A percentile compares a stretch with the other conserved stretches of the same genome.
These are phyloP conservation scores for Zelostemma sp. DNA, from an alignment of 1,140 invertebrate species.

Conservation along the genomic window DNA sequence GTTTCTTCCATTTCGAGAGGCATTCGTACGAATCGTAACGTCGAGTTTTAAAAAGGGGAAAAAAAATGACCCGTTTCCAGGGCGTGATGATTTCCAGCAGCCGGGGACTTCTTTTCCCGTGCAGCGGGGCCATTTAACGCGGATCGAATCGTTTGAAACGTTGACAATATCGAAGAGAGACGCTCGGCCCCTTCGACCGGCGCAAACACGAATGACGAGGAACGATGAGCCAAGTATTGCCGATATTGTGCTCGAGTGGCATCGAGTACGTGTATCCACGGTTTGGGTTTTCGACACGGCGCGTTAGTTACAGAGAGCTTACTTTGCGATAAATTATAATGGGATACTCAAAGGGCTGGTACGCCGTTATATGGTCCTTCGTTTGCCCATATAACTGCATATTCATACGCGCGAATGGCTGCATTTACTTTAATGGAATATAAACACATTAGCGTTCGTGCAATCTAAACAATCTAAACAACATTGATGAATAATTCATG, in stretches of 20 bases:
- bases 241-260: conserved; percentile 46
- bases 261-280: conserved; percentile 26
- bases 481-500: background rate
- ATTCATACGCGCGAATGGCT: background rate
- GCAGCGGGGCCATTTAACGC: too few species aligned
- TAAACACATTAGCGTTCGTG: background rate
- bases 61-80: too few species aligned
- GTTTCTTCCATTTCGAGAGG: too few species aligned
- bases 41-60: too few species aligned
- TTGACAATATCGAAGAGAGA: conserved; percentile 32
- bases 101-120: too few species aligned
- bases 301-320: conserved; percentile 40
- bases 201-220: conserved; percentile 19
- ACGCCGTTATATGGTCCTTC: conserved; percentile 21
- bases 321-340: conserved; percentile 31
- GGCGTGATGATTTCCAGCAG: too few species aligned
- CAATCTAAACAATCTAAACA: background rate
- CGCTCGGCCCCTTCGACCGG: conserved; percentile 23
- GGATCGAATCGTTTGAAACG: conserved; percentile 40
- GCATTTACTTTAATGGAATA: background rate
- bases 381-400: background rate
- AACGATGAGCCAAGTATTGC: conserved; percentile 32
- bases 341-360: conserved; percentile 43
- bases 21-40: too few species aligned
- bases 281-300: conserved; percentile 35